phyloP scores from a whole-genome alignment of 2,113 vertebrate genomes.

The Syngnathus scovelli region DNA sequence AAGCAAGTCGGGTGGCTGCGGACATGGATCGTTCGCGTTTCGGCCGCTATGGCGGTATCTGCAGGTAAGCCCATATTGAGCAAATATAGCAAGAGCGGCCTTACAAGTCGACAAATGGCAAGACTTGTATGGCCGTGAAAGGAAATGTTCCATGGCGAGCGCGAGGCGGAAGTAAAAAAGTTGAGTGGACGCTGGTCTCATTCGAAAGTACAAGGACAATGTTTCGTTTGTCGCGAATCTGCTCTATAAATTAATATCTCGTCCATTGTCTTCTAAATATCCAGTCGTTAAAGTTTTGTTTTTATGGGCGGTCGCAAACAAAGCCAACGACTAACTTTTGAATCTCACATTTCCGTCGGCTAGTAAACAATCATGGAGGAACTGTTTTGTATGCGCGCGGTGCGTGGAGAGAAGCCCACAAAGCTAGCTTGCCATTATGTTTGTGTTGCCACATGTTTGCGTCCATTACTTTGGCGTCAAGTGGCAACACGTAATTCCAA shows the following conservation, averaged over 20 bases:
- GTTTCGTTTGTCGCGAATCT: background rate
- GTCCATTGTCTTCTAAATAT: background rate
- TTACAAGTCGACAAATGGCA: background rate
- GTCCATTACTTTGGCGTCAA: background rate
- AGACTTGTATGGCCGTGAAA: background rate
- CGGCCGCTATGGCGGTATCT: slow-evolving; percentile 37
- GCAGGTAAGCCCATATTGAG: slow-evolving; percentile 51
- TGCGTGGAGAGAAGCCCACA: background rate
- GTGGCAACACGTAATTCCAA: background rate
- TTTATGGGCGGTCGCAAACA: background rate
- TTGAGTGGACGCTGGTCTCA: too few relatives aligned
- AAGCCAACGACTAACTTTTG: background rate
- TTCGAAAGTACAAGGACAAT: background rate
- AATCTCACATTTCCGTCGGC: background rate
- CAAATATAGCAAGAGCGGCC: fast-evolving
- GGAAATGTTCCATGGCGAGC: background rate
- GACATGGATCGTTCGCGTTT: background rate
- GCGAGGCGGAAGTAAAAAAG: background rate
- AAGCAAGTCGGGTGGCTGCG: slow-evolving; percentile 37
- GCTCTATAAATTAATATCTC: background rate
- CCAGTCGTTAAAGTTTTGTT: too few relatives aligned
- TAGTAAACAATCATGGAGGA: background rate
- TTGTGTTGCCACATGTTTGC: background rate
- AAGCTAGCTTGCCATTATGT: background rate
- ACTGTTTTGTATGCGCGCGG: background rate